Evolutionary conservation across 2,888 invertebrate genomes (phyloP).

Genomic region (Heliconius ethilla): DNA sequence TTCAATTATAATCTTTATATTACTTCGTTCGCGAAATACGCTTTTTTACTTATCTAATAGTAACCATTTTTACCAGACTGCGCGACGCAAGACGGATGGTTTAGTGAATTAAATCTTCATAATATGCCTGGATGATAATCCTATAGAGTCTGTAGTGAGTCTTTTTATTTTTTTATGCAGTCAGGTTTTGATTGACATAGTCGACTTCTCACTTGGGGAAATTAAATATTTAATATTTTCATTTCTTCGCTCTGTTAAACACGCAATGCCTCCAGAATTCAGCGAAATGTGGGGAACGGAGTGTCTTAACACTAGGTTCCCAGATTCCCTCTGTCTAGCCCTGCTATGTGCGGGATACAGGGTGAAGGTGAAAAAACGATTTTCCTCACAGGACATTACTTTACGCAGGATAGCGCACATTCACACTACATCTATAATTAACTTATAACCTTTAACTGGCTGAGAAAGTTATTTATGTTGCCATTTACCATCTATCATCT

Average conservation of each 20-base stretch:
- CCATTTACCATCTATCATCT: background rate
- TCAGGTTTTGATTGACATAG: background rate
- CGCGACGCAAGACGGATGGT: background rate
- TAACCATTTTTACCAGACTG: background rate
- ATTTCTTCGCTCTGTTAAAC: too few species aligned
- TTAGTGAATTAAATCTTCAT: background rate
- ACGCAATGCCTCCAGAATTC: too few species aligned
- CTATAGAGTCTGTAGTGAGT: background rate
- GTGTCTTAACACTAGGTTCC: too few species aligned
- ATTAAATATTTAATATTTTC: too few species aligned
- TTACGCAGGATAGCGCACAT: constrained; percentile 4
- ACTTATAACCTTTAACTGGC: background rate
- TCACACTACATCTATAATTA: background rate
- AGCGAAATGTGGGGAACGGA: too few species aligned
- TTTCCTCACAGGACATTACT: background rate
- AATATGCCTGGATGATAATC: background rate
- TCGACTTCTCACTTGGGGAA: too few species aligned
- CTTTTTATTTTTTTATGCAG: background rate
- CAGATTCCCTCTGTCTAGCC: too few species aligned
- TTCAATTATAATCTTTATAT: too few species aligned
- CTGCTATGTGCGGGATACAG: too few species aligned
- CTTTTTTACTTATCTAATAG: too few species aligned
- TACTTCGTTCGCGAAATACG: too few species aligned
- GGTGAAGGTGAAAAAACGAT: too few species aligned
- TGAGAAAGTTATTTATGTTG: constrained; percentile 17